Base-by-base conservation (phyloP, 2,888 invertebrate species). In the Polyommatus icarus region DNA sequence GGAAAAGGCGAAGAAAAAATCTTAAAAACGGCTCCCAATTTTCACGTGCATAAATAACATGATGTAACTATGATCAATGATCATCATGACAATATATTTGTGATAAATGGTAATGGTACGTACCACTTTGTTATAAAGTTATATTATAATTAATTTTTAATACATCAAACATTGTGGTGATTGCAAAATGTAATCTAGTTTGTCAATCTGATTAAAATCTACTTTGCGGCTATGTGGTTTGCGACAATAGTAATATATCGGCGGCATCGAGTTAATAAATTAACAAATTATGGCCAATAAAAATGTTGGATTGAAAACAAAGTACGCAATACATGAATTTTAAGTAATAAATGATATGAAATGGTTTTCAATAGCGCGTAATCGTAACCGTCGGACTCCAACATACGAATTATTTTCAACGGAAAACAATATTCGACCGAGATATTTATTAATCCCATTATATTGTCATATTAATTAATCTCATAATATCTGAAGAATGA, bases 361-460 rank as follows among this genome's bases (percentile, higher is more conserved):
- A 67, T 29, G 32, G 5, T 4, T 29, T 67, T 67, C 67, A 67
- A 67, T 67, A 67, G 12, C 67, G 29, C 29, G 29, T 32, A 32
- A 67, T 67, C 67, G 67, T 67, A 29, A 10, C 67, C 15, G 6
- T 29, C 67, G 18, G 18, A 15, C 18, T 67, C 67, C 15, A 67
- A 67, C 29, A 67, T 29, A 15, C 6, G 29, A 67, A 67, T 67
- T 12, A 67, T 29, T 67, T 67, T 67, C 29, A 15, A 4, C 24
- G 15, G 15, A 67, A 67, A 67, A 67, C 67, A 67, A 67, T 67
- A 67, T 67, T 18, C 67, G 29, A 67, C 29, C 29, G 29, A 67
- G 29, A 12, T 67, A 67, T 67, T 67, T 67, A 29, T 67, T 67
- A 67, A 32, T 67, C 67, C 67, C 29, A 67, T 67, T 29, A 57